Evolutionary conservation across 2,113 vertebrate genomes (phyloP), one percentile per base, ranked within the genome.

Genomic region (Ifrita kowaldi): DNA sequence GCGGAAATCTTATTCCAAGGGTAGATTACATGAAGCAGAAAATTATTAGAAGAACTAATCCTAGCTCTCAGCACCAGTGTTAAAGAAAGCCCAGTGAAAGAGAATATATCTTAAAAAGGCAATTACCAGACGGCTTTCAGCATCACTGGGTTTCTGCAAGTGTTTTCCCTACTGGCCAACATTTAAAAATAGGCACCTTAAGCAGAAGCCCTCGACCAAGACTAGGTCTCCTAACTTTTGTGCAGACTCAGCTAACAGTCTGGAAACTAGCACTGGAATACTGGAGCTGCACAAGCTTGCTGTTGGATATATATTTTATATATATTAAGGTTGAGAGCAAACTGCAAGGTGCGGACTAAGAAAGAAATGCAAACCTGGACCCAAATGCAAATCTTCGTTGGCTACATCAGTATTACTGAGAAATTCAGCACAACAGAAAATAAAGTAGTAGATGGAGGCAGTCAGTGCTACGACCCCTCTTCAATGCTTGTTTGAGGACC

Each of bases 41-140:
- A 87, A 49, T 75, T 82, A 64, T 69, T 79, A 62, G 14, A 84
- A 92, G 75, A 24, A 62, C 19, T 89, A 67, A 92, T 70, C 37
- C 33, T 55, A 53, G 44, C 52, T 91, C 52, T 63, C 13, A 81
- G 35, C 5, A 5, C 23, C 16, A 17, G 7, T 26, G n/a, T 56
- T 79, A 46, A 18, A 64, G 41, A 79, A 90, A 80, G 10, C 11
- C 21, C 41, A 78, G 28, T 76, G 28, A 88, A 94, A 84, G 7
- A 75, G 18, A 63, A 37, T 26, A 53, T 4, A 75, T 27, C 8
- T 79, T 71, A 16, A 64, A 28, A 8, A 6, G 4, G n/a, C 46
- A 76, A 62, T 87, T 73, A 74, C 50, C 9, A 9, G 57, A 56
- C 8, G 41, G 52, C 7, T 57, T 90, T 46, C 27, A 42, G 49